These are phyloP conservation scores for Aplidium turbinatum DNA, from an alignment of 23 tunicate species.

Conservation along the genomic window DNA sequence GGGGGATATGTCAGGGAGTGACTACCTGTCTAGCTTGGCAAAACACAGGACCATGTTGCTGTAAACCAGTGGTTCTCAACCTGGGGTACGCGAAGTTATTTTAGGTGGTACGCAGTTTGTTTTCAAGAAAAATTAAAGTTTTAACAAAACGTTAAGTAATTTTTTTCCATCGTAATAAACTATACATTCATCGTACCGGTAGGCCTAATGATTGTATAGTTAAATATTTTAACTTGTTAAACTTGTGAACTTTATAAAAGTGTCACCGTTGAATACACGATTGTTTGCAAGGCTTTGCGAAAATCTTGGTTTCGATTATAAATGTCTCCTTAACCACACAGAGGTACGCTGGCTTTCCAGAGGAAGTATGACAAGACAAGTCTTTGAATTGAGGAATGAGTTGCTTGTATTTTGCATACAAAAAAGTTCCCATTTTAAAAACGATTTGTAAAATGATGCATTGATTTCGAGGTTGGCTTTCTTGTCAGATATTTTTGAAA, in stretches of 20 bases:
- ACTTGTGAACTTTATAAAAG: constrained; percentile 32
- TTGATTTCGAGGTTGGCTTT: neutral
- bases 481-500: neutral
- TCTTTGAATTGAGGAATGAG: neutral
- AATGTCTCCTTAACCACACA: neutral
- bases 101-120: too few species aligned
- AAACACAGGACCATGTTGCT: too few species aligned
- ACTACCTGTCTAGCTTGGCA: too few species aligned
- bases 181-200: too few species aligned
- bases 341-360: constrained; percentile 8
- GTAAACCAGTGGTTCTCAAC: too few species aligned
- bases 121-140: too few species aligned
- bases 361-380: constrained; percentile 4
- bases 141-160: too few species aligned
- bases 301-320: constrained; percentile 1
- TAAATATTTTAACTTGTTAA: too few species aligned
- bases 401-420: neutral
- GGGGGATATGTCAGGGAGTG: too few species aligned
- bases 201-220: too few species aligned
- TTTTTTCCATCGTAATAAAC: too few species aligned
- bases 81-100: too few species aligned
- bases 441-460: neutral
- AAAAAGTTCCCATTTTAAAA: neutral
- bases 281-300: constrained; percentile 17
- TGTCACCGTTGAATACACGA: constrained; percentile 14